phyloP scores from a whole-genome alignment of 2,797 vertebrate genomes.

The Ambastaia sidthimunki region DNA sequence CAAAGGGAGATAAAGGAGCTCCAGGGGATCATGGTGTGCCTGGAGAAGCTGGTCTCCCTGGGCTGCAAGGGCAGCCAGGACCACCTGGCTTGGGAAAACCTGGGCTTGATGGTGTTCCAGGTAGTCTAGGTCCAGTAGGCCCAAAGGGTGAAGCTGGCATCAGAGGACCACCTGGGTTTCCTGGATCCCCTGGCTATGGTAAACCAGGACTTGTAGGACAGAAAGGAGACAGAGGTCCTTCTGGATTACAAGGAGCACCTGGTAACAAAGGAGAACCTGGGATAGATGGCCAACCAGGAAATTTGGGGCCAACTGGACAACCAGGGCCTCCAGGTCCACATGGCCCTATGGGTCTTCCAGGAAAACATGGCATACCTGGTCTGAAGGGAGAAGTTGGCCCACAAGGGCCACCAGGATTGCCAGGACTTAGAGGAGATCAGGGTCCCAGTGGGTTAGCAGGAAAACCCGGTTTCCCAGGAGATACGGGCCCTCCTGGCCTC shows the following conservation, averaged over 20 bases:
- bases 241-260: slow-evolving; percentile 83
- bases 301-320: slow-evolving; percentile 85
- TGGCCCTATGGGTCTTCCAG: slow-evolving; percentile 93
- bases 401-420: slow-evolving; percentile 86
- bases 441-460: slow-evolving; percentile 86
- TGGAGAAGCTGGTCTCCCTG: slow-evolving; percentile 82
- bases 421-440: slow-evolving; percentile 91
- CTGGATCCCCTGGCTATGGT: slow-evolving; percentile 89
- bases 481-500: slow-evolving; percentile 87
- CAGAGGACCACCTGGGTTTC: slow-evolving; percentile 85
- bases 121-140: slow-evolving; percentile 81
- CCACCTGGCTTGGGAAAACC: slow-evolving; percentile 82
- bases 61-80: slow-evolving; percentile 86
- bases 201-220: slow-evolving; percentile 89
- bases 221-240: slow-evolving; percentile 90
- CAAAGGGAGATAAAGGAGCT: slow-evolving; percentile 86
- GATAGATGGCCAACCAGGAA: slow-evolving; percentile 82
- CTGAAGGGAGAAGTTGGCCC: slow-evolving; percentile 89
- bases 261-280: slow-evolving; percentile 92
- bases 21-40: slow-evolving; percentile 81
- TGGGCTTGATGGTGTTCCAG: slow-evolving; percentile 85
- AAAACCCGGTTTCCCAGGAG: slow-evolving; percentile 90
- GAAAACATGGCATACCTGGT: slow-evolving; percentile 90
- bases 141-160: slow-evolving; percentile 85
- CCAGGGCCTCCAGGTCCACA: slow-evolving; percentile 86